Evolutionary conservation across 2,888 invertebrate species (phyloP), one percentile per base, ranked within the genome.

Genomic region (Anthoptus insignis): DNA sequence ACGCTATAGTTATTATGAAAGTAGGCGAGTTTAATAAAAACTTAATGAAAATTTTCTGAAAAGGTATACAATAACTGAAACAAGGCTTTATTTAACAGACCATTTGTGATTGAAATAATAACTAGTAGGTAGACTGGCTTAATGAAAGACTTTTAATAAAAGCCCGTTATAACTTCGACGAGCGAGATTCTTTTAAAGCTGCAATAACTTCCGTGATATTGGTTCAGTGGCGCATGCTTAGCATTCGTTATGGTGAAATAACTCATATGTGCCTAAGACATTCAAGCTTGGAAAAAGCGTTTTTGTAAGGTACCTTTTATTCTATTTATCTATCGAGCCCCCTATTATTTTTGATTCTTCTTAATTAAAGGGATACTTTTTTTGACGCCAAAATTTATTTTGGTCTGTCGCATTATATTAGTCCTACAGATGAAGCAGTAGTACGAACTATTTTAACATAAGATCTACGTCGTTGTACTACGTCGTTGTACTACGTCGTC

Each of bases 121-220:
- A 49, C 54, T 63, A 54, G 34, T 60, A 60, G 60, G 13, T 4
- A 21, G 42, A 47, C 45, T 61, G 16, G 53, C 45, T 54, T 42
- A 57, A 64, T 57, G 57, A 64, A 64, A 56, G 56, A 49, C 39
- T 64, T 64, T 64, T 64, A 57, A 64, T 64, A 64, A 56, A 64
- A 54, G 37, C 47, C 37, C 19, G 61, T 42, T 27, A 49, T 52
- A 52, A 64, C 21, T 57, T 57, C 27, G 27, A 39, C 34, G 37
- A 19, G 47, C 27, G 57, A 57, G 63, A 56, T 64, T 39, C 56
- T 64, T 59, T 59, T 64, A 49, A 57, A 50, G 47, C 53, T 66
- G 69, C 65, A 72, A 73, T 71, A 74, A 70, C 66, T 72, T 65
- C 56, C 57, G 61, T 63, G 59, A 70, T 72, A 76, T 73, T 72